These are phyloP conservation scores for Passer montanus DNA, from an alignment of 2,113 vertebrate genomes.

Conservation along the genomic window DNA sequence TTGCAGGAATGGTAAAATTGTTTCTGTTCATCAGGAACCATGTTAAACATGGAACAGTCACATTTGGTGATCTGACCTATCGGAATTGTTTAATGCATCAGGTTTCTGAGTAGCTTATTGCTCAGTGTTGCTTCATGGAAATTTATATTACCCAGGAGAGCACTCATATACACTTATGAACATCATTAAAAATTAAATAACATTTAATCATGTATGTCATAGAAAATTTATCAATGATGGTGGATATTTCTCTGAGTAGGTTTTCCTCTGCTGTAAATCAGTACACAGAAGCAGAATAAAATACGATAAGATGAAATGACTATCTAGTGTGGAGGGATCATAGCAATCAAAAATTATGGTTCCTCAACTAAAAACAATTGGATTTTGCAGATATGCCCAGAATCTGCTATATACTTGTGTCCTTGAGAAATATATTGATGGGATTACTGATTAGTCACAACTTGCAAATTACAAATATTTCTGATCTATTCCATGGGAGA, in stretches of 20 bases:
- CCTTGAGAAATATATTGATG: slow-evolving; percentile 3
- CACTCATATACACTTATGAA: neutral
- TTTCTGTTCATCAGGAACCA: slow-evolving; percentile 6
- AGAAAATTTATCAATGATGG: neutral
- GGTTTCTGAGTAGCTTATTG: neutral
- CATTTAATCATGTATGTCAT: slow-evolving; percentile 19
- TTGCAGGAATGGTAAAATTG: neutral
- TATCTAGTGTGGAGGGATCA: neutral
- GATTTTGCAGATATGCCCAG: neutral
- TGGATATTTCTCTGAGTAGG: neutral
- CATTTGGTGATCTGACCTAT: neutral
- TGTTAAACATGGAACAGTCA: neutral
- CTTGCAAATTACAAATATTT: neutral
- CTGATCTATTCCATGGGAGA: neutral
- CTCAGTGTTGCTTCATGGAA: neutral
- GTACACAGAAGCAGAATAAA: neutral
- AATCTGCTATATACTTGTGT: neutral
- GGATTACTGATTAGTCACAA: neutral
- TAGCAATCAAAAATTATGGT: neutral
- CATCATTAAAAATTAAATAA: slow-evolving; percentile 29
- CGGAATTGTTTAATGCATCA: neutral
- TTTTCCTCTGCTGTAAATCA: slow-evolving; percentile 4
- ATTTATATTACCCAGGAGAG: neutral
- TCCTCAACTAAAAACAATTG: neutral
- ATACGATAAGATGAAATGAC: neutral